Conservation (phyloP, 1,140 invertebrate genomes). For the Pygmarrhopalites habei region DNA sequence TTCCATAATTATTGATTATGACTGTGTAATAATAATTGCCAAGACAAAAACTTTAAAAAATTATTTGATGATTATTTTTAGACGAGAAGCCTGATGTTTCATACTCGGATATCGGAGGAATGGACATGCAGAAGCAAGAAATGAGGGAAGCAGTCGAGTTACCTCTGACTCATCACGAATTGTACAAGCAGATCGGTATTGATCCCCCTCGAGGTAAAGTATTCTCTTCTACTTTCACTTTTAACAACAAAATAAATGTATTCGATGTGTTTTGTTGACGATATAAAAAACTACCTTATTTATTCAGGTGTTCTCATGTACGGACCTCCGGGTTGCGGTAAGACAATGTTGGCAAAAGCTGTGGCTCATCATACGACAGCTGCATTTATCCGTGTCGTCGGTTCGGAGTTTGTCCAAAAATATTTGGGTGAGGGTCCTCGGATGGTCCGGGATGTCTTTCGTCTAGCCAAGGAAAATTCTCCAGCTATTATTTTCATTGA, state of each 20-base stretch:
- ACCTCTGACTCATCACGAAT: conserved; percentile 94
- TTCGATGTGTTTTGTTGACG: too few species aligned
- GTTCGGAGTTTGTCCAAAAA: conserved; percentile 99
- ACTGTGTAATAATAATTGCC: not conserved
- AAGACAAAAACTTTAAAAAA: not conserved
- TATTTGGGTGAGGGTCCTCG: conserved; percentile 97
- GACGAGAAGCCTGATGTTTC: conserved; percentile 98
- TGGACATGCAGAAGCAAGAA: conserved; percentile 99
- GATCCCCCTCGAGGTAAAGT: conserved; percentile 93
- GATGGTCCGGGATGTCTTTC: conserved; percentile 98
- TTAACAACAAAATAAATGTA: too few species aligned
- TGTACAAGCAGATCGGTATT: conserved; percentile 98
- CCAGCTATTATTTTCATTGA: conserved; percentile 99
- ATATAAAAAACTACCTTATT: too few species aligned
- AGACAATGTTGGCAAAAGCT: conserved; percentile 98
- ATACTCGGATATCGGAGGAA: conserved; percentile 97
- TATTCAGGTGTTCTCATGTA: conserved; percentile 99
- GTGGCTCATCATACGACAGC: conserved; percentile 97
- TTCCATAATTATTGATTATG: not conserved
- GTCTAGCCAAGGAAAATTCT: conserved; percentile 97
- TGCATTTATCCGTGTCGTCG: conserved; percentile 96
- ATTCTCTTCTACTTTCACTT: too few species aligned
- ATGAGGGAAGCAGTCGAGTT: conserved; percentile 97
- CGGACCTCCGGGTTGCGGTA: conserved; percentile 93
- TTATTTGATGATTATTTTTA: conserved; percentile 38